Evolutionary conservation across 2,797 vertebrate species (phyloP), one percentile per base, ranked within the genome.

Genomic region (Oreochromis mossambicus): DNA sequence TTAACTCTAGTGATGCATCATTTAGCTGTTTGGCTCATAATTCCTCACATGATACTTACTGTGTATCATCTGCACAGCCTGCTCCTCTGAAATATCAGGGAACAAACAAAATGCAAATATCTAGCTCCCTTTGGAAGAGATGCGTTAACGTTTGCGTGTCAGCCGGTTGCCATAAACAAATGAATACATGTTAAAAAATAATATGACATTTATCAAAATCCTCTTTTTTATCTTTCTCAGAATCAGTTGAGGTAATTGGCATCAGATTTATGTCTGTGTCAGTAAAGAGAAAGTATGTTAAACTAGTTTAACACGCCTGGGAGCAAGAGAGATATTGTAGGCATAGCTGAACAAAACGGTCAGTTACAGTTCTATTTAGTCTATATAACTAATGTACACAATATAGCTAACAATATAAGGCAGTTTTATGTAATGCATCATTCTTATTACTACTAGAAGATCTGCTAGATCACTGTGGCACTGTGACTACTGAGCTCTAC

Each of bases 1-100:
- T 86, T 84, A 46, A 4, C 79, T 77, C 24, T 86, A 86, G 84
- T 90, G 89, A 84, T 84, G 89, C 79, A 78, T 58, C 76, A 82
- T 48, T 32, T 48, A 85, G 84, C 79, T 52, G 81, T 84, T 79
- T 85, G 81, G 43, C 26, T 75, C 50, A 46, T 63, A 29, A 48
- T 24, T 75, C 78, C 83, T 81, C 82, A 48, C 85, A 84, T 79
- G 26, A 77, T 52, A 78, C 81, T 54, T 52, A 10, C 19, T 51
- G 81, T 21, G 73, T 12, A 19, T 84, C 81, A 21, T 78, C 81
- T 80, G 77, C 79, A 50, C 68, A 75, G 43, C 43, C 68, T 75
- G 43, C 29, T 50, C 68, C 17, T 75, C 68, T 50, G 43, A 75
- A 48, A 48, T 73, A 48, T 73, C 68, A 46, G 17, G 24, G 48